Conservation (phyloP, 2,888 invertebrate species). For the Meloe dianella region DNA sequence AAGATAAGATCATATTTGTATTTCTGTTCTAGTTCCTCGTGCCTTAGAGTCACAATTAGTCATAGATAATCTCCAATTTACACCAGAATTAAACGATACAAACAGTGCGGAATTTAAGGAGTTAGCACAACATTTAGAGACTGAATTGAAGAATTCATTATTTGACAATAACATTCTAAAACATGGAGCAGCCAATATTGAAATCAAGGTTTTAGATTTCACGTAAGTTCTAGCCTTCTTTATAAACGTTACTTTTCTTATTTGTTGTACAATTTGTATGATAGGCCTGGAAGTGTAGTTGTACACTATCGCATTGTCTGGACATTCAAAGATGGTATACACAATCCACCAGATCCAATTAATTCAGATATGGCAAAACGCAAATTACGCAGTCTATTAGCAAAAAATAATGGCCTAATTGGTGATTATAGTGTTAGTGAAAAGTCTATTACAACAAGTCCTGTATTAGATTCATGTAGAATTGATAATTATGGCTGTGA, state of each 20-base stretch:
- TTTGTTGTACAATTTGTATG: too few relatives aligned
- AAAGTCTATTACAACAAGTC: constrained; percentile 64
- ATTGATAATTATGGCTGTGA: constrained; percentile 71
- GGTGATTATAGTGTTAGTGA: constrained; percentile 60
- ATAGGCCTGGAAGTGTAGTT: constrained; percentile 69
- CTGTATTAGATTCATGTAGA: constrained; percentile 70
- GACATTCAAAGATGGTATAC: constrained; percentile 63
- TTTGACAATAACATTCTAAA: constrained; percentile 63
- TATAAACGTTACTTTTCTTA: too few relatives aligned
- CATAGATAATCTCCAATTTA: constrained; percentile 71
- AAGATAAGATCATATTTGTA: constrained; percentile 5
- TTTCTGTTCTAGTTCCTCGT: constrained; percentile 66
- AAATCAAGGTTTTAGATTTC: constrained; percentile 67
- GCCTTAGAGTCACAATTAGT: constrained; percentile 72
- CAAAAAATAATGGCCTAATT: constrained; percentile 62
- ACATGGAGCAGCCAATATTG: constrained; percentile 64
- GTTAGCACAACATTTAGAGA: constrained; percentile 66
- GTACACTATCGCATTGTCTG: constrained; percentile 72
- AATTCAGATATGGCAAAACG: constrained; percentile 60
- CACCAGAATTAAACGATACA: constrained; percentile 64
- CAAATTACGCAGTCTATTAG: constrained; percentile 62
- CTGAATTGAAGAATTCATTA: constrained; percentile 66
- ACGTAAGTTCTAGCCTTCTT: constrained; percentile 58
- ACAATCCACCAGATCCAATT: constrained; percentile 61
- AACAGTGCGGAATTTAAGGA: constrained; percentile 69